phyloP scores from a whole-genome alignment of 2,797 vertebrate species.

The Oreochromis mossambicus region DNA sequence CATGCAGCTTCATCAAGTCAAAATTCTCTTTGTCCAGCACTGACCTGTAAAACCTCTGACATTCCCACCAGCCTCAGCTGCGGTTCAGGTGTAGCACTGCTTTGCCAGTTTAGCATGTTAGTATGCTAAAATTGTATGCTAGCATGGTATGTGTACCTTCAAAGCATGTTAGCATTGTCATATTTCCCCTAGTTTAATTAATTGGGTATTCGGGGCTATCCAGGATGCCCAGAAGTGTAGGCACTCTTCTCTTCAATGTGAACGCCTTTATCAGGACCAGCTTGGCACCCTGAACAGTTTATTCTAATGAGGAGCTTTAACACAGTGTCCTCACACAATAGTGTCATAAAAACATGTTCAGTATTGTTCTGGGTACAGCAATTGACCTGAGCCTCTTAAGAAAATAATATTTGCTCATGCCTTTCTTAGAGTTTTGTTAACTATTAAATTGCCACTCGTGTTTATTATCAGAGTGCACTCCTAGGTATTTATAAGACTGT shows the following conservation, averaged over 20 bases:
- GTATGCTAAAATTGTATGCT: background rate
- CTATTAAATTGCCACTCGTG: background rate
- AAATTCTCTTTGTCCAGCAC: background rate
- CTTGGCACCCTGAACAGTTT: background rate
- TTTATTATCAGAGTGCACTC: background rate
- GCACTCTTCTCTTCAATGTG: background rate
- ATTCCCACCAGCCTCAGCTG: background rate
- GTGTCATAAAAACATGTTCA: background rate
- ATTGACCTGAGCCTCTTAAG: background rate
- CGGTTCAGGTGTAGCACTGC: background rate
- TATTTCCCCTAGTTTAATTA: background rate
- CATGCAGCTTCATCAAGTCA: background rate
- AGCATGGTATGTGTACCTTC: background rate
- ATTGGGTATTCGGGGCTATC: background rate
- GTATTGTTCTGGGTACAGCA: background rate
- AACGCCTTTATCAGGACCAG: background rate
- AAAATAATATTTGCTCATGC: background rate
- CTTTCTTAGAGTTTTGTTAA: background rate
- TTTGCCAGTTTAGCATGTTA: background rate
- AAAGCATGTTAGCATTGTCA: background rate
- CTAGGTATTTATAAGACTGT: background rate
- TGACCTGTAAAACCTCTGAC: background rate
- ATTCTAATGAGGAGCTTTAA: background rate
- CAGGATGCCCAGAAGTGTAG: too few relatives aligned
- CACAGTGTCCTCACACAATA: background rate